Base-by-base conservation (phyloP, 2,797 vertebrate genomes). In the Lithobates pipiens region DNA sequence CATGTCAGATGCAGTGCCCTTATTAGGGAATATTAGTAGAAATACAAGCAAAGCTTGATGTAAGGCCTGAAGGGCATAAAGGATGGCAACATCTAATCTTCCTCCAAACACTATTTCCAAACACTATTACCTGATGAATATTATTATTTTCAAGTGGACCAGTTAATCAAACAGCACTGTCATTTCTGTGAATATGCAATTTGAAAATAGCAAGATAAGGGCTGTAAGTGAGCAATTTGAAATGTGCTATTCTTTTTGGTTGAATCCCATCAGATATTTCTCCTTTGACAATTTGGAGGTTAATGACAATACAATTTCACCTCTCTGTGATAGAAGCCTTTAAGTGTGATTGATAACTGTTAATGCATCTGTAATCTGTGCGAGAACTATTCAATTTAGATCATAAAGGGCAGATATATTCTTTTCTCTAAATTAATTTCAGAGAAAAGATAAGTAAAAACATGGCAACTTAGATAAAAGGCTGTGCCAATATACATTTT, bases 231-330 rank as follows among this genome's bases (percentile, higher is more conserved):
- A 80, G 69, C 75, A 54, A 79, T 83, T 74, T 83, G 69, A 68
- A 74, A 68, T 54, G 42, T 10, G 68, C 11, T 73, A 65, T 82
- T 83, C 57, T 68, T 34, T 77, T 65, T 39, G 61, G 69, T 27
- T 57, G 61, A 68, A 79, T 77, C 61, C 73, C 69, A 57, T 65
- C 57, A 44, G 54, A 77, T 79, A 80, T 83, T 46, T 76, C 76
- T 73, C 23, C 54, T 78, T 69, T 79, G 70, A 83, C 36, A 68
- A 70, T 76, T 46, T 69, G 65, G 82, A 87, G 81, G 86, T 80
- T 83, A 87, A 87, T 84, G 81, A 83, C 61, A 80, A 87, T 78
- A 86, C 76, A 87, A 74, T 87, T 73, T 83, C 63, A 75, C 29
- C 46, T 76, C 76, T 74, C 67, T 80, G 29, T 84, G 86, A 87